Evolutionary conservation across 2,888 invertebrate species (phyloP).

Genomic region (Caradrina clavipalpis): DNA sequence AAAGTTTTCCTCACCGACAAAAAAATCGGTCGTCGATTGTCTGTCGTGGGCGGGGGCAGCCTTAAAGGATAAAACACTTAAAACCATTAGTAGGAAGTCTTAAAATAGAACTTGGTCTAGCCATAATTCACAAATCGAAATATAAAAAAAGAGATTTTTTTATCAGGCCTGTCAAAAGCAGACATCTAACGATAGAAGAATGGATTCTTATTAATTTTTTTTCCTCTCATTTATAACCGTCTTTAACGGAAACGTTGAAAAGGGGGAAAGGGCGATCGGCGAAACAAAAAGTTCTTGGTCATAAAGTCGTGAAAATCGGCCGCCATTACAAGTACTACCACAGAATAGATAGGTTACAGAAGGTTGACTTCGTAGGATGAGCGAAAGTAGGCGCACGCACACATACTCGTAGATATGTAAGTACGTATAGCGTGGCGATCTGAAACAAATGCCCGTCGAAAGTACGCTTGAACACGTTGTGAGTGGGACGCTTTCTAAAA

Average conservation of each 20-base stretch:
- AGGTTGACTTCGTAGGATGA: not conserved
- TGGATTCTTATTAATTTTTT: conserved; percentile 42
- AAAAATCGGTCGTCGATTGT: too few species aligned
- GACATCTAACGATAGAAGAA: conserved; percentile 39
- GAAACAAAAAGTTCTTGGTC: conserved; percentile 60
- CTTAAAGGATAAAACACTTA: not conserved
- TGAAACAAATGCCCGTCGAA: too few species aligned
- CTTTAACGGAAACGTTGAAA: conserved; percentile 56
- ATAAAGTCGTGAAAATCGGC: conserved; percentile 68
- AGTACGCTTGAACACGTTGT: too few species aligned
- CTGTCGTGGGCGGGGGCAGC: too few species aligned
- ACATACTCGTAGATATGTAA: not conserved
- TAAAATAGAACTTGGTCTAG: not conserved
- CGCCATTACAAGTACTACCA: conserved; percentile 64
- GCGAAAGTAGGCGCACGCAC: not conserved
- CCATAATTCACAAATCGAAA: conserved; percentile 8
- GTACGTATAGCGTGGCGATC: too few species aligned
- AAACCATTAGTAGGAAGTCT: not conserved
- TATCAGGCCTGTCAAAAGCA: conserved; percentile 23
- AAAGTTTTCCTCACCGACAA: too few species aligned
- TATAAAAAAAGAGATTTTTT: conserved; percentile 2
- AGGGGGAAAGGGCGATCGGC: conserved; percentile 46
- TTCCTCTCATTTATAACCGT: conserved; percentile 48
- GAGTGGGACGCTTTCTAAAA: too few species aligned
- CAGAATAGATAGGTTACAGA: not conserved